phyloP scores from a whole-genome alignment of 2,797 vertebrate species.

The Liparis tanakae region DNA sequence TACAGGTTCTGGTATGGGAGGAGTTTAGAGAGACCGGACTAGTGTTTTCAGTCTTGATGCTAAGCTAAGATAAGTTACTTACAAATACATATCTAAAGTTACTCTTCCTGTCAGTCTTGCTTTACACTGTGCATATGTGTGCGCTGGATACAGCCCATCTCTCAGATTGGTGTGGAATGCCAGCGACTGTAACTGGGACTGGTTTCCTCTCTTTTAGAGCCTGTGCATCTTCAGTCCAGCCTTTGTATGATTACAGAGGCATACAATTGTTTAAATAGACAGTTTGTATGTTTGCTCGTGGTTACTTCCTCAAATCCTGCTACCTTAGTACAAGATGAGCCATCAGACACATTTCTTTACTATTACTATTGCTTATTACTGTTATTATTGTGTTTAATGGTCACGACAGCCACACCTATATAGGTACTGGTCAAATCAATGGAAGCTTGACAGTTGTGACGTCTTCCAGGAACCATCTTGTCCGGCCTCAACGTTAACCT shows the following conservation, averaged over 20 bases:
- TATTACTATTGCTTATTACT: too few species aligned
- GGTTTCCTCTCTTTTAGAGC: constrained; percentile 35
- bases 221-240: constrained; percentile 11
- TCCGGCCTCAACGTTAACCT: too few species aligned
- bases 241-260: constrained; percentile 19
- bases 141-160: constrained; percentile 74
- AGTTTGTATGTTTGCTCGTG: constrained; percentile 16
- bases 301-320: too few species aligned
- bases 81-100: not conserved
- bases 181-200: constrained; percentile 32
- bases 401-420: not conserved
- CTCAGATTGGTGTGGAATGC: constrained; percentile 80
- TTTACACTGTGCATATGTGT: constrained; percentile 45
- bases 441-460: not conserved
- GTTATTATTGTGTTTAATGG: too few species aligned
- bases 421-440: not conserved
- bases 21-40: not conserved
- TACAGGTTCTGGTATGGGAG: not conserved
- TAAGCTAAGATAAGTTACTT: too few species aligned
- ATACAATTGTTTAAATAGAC: constrained; percentile 29
- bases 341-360: too few species aligned
- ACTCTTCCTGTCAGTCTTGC: constrained; percentile 40
- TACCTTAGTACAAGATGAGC: too few species aligned
- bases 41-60: too few species aligned
- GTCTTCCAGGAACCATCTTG: not conserved